Percentiles rank a stretch among this genome's conserved stretches.
Evolutionary conservation across 1,140 invertebrate species (phyloP).

Genomic region (Zaprionus davidi): DNA sequence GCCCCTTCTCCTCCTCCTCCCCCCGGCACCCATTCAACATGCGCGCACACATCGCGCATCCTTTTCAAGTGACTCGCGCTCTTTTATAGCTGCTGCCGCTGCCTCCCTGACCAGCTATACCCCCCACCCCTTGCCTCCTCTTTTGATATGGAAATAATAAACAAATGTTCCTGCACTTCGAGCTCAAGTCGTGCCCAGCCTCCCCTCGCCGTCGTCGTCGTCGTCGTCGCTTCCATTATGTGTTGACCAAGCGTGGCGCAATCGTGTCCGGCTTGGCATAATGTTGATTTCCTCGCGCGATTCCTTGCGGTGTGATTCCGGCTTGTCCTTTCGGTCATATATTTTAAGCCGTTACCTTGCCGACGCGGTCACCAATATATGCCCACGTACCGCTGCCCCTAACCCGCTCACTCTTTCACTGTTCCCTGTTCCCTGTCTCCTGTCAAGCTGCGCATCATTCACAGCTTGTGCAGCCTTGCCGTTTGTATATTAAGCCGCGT

Average conservation of each 20-base stretch:
- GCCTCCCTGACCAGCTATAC: not conserved
- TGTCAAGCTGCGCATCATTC: slow-evolving; percentile 34
- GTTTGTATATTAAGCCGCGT: not conserved
- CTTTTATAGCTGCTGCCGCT: slow-evolving; percentile 43
- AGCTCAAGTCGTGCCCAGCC: slow-evolving; percentile 7
- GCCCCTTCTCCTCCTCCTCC: slow-evolving; percentile 10
- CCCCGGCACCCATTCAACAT: slow-evolving; percentile 24
- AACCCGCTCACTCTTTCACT: not conserved
- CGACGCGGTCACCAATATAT: slow-evolving; percentile 70
- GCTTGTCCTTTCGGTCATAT: slow-evolving; percentile 79
- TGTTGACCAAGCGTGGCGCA: slow-evolving; percentile 62
- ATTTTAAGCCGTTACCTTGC: slow-evolving; percentile 79
- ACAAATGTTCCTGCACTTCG: slow-evolving; percentile 65
- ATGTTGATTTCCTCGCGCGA: slow-evolving; percentile 78
- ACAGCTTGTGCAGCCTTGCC: slow-evolving; percentile 9
- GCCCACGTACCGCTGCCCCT: slow-evolving; percentile 25
- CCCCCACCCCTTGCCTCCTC: not conserved
- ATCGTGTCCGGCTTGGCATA: slow-evolving; percentile 63
- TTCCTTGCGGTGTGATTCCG: slow-evolving; percentile 81
- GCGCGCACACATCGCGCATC: slow-evolving; percentile 25
- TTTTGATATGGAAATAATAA: slow-evolving; percentile 82
- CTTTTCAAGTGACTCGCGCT: slow-evolving; percentile 71
- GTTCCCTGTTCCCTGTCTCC: not conserved
- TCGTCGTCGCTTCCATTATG: slow-evolving; percentile 56
- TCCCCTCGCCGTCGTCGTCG: not conserved